A percentile compares a stretch with the other conserved stretches of the same genome.
Conservation (phyloP, 92 coral and sea anemone genomes). For the Epizoanthus ramosus region DNA sequence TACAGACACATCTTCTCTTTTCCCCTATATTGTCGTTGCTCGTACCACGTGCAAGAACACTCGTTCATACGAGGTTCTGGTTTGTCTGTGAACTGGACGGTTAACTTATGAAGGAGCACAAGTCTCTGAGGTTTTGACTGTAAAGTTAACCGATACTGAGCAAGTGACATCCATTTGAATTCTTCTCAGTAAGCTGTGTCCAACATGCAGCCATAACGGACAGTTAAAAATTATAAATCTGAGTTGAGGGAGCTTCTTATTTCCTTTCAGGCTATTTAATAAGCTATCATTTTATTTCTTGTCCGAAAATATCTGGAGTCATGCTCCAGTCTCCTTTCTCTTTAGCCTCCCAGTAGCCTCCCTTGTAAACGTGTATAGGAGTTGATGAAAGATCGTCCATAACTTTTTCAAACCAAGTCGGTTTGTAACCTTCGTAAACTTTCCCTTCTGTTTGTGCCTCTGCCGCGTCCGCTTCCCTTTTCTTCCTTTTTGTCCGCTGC, state of each 20-base stretch:
- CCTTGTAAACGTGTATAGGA: constrained; percentile 92
- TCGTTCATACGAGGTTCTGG: no score
- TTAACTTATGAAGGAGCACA: no score
- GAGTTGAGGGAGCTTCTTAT: background rate
- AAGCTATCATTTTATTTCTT: background rate
- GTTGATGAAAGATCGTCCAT: constrained; percentile 78
- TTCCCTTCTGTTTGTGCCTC: constrained; percentile 83
- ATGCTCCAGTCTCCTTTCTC: constrained; percentile 88
- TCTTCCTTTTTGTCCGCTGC: constrained; percentile 87
- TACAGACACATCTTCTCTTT: no score
- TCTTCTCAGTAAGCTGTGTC: no score
- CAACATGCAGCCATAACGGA: no score
- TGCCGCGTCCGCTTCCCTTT: constrained; percentile 87
- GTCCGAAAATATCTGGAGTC: constrained; percentile 89
- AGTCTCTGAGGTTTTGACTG: no score
- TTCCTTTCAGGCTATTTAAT: background rate
- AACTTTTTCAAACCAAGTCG: constrained; percentile 94
- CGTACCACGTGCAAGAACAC: no score
- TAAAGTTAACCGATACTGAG: no score
- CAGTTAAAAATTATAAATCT: background rate
- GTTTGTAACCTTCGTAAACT: constrained; percentile 89
- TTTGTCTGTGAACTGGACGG: no score
- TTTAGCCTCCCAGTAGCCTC: constrained; percentile 99
- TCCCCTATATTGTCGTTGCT: no score
- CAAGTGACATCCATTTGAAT: no score